phyloP scores from a whole-genome alignment of 1,140 invertebrate genomes.

The Neotoxoptera formosana region DNA sequence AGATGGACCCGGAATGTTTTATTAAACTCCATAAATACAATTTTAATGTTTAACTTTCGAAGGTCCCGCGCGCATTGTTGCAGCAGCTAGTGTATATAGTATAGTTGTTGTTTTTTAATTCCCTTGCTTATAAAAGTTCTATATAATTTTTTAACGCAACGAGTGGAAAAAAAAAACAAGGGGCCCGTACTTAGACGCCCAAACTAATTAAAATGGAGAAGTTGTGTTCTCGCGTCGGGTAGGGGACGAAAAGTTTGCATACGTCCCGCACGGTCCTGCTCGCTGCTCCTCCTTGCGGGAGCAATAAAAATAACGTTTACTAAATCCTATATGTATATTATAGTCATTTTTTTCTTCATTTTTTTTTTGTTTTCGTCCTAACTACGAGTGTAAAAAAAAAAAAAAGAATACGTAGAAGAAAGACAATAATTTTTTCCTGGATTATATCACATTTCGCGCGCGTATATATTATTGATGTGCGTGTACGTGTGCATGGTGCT shows the following conservation, averaged over 20 bases:
- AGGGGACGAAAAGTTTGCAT: slow-evolving; percentile 41
- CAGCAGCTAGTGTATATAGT: background rate
- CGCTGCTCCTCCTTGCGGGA: background rate
- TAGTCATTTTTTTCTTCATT: background rate
- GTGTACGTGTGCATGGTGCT: background rate
- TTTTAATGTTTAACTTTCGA: slow-evolving; percentile 52
- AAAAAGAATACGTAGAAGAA: background rate
- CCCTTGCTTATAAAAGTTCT: slow-evolving; percentile 54
- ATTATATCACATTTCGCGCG: slow-evolving; percentile 10
- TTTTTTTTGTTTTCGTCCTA: background rate
- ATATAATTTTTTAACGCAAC: slow-evolving; percentile 51
- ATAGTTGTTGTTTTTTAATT: slow-evolving; percentile 47
- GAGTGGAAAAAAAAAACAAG: slow-evolving; percentile 8
- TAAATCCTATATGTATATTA: background rate
- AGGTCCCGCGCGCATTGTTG: slow-evolving; percentile 25
- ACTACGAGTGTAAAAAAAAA: background rate
- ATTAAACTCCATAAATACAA: slow-evolving; percentile 56
- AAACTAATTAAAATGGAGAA: slow-evolving; percentile 58
- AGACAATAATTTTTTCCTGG: slow-evolving; percentile 24
- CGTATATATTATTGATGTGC: background rate
- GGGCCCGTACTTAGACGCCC: slow-evolving; percentile 1
- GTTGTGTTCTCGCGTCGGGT: slow-evolving; percentile 40
- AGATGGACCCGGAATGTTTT: slow-evolving; percentile 49
- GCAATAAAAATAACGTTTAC: slow-evolving; percentile 49
- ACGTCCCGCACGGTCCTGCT: background rate